Base-by-base conservation (phyloP, 2,888 invertebrate genomes). In the Portevinia maculata region DNA sequence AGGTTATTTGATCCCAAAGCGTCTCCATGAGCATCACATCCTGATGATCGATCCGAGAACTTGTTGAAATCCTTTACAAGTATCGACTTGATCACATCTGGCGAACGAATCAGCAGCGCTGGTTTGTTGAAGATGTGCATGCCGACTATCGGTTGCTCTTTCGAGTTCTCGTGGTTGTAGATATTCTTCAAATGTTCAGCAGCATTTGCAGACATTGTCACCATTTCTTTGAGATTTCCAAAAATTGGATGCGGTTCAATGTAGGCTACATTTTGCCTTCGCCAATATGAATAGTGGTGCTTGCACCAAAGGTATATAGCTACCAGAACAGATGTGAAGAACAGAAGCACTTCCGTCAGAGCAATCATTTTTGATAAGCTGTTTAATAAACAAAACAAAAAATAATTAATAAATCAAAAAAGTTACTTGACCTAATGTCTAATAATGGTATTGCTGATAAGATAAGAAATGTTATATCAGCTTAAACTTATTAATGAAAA, bases 11-110 rank as follows among this genome's bases (percentile, higher is more conserved):
- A 87, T 5, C 90, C 91, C 7, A 92, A 57, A 0, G 86, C 75
- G 85, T 92, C 92, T 0, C 84, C 50, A 28, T 89, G 87, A 0
- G 88, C 87, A 69, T 91, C 89, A 1, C 85, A 86, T 1, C 85
- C 69, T 0, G 84, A 81, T 50, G 75, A 85, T 85, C 88, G 86
- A 30, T 90, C 86, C 0, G 87, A 75, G 81, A 92, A 92, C 9
- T 87, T 87, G 79, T 89, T 88, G 46, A 92, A 92, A 69, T 92
- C 92, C 53, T 90, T 91, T 2, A 92, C 88, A 17, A 92, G 67
- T 1, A 92, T 84, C 0, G 89, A 87, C 84, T 92, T 92, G 0
- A 92, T 84, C 1, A 92, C 70, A n/a, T 91, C 91, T 0, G 90
- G 90, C 48, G 92, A 91, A 1, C 91, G 89, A 9, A 91, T 83